phyloP scores from a whole-genome alignment of 2,113 vertebrate genomes.

The Mustela lutreola region DNA sequence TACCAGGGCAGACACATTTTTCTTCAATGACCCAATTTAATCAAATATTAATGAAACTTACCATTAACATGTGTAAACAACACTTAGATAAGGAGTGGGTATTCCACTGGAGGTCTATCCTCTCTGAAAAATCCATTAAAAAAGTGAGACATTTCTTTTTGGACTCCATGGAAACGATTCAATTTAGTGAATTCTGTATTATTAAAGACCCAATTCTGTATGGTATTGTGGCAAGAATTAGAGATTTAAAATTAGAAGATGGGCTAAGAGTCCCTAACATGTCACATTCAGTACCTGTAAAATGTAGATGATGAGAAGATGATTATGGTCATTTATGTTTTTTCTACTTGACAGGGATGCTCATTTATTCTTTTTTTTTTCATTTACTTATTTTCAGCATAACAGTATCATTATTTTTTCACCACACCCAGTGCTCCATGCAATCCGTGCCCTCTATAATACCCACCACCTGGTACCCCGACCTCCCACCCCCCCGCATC shows the following conservation, averaged over 20 bases:
- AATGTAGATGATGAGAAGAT: neutral
- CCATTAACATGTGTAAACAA: neutral
- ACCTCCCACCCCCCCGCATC: too few relatives aligned
- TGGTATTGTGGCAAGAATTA: neutral
- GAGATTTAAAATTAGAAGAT: slow-evolving; percentile 18
- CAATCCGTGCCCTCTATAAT: too few relatives aligned
- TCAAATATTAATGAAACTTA: slow-evolving; percentile 35
- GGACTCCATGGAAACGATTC: neutral
- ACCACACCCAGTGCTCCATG: too few relatives aligned
- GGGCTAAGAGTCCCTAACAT: neutral
- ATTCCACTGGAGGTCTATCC: neutral
- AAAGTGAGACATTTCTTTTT: slow-evolving; percentile 26
- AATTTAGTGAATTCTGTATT: neutral
- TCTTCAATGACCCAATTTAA: neutral
- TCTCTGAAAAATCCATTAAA: neutral
- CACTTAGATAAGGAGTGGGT: neutral
- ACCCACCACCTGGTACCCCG: too few relatives aligned
- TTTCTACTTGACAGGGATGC: neutral
- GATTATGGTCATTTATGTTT: neutral
- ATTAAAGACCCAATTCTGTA: neutral
- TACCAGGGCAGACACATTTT: neutral
- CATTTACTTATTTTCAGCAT: too few relatives aligned
- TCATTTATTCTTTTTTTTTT: neutral
- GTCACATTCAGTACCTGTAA: neutral
- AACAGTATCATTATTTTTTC: too few relatives aligned